Base-by-base conservation (phyloP, 2,888 invertebrate species). In the Nomada ferruginata region DNA sequence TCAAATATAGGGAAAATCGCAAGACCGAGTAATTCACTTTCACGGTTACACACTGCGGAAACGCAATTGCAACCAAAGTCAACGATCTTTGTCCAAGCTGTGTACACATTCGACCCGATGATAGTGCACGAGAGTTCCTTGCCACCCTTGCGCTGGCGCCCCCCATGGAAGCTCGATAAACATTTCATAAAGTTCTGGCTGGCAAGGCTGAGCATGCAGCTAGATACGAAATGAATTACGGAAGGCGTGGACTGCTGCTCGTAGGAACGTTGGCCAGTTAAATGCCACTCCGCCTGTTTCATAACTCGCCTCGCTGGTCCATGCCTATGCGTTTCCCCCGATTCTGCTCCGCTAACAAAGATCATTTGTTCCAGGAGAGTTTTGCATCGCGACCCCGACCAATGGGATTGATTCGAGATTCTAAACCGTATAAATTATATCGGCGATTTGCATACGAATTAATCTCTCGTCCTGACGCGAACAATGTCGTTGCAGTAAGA, bases 181-280 rank as follows among this genome's bases (percentile, higher is more conserved):
- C 73, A 15, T 73, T 76, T 76, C 50, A 78, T 61, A 47, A 53
- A 68, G 47, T 68, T 44, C 78, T 61, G 47, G 61, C 64, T 29
- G 26, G 20, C n/a, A 42, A 47, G 15, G 47, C 47, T 36, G 18
- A 18, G 23, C 44, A 23, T 52, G 68, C 29, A 42, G 13, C 50
- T 42, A 55, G 20, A 13, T 23, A 26, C 15, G 7, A 57, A 65
- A 77, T 57, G 65, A 65, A 65, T 77, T 72, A 53, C 75, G 23
- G n/a, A 29, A 4, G 23, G 11, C 47, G 18, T 15, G 13, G 29
- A 42, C 2, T 0, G 18, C 9, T 20, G 18, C 5, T 20, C 65
- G 23, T 13, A 23, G 18, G 53, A 66, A 78, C 23, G 13, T 13
- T 52, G 52, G 3, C 18, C 74, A 52, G 52, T 65, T 59, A 52